phyloP scores from a whole-genome alignment of 1,140 invertebrate species.

The Belonocnema kinseyi region DNA sequence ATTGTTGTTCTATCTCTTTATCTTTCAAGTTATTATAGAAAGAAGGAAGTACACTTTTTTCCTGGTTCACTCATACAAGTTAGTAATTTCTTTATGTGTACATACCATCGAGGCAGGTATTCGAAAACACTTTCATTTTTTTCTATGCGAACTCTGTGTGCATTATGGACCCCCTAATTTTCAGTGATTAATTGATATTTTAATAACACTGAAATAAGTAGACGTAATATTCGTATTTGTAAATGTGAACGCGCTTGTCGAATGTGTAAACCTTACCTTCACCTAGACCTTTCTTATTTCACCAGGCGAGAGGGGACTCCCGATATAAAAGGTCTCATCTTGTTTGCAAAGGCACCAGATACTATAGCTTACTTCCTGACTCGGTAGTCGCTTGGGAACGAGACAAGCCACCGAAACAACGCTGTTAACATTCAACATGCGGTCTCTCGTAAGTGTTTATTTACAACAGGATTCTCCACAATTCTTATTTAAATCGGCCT shows the following conservation, averaged over 20 bases:
- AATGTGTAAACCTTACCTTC: slow-evolving; percentile 70
- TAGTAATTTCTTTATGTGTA: neutral
- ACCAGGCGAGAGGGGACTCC: slow-evolving; percentile 69
- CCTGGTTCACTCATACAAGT: neutral
- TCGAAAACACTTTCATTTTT: slow-evolving; percentile 4
- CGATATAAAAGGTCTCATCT: slow-evolving; percentile 74
- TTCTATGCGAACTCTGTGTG: neutral
- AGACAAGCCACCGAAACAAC: slow-evolving; percentile 42
- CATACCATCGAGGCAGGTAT: neutral
- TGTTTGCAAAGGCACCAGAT: slow-evolving; percentile 69
- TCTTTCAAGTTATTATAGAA: neutral
- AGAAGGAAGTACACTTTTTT: neutral
- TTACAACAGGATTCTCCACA: slow-evolving; percentile 2
- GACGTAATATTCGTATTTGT: slow-evolving; percentile 49
- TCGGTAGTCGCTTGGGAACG: slow-evolving; percentile 47
- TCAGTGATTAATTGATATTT: slow-evolving; percentile 45
- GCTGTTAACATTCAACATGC: slow-evolving; percentile 60
- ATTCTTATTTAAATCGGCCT: neutral
- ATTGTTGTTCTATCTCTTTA: neutral
- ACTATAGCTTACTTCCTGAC: slow-evolving; percentile 65
- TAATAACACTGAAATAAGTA: slow-evolving; percentile 48
- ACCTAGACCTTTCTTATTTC: slow-evolving; percentile 75
- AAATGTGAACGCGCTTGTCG: slow-evolving; percentile 54
- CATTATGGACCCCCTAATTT: neutral
- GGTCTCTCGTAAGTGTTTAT: slow-evolving; percentile 62